These are phyloP conservation scores for Cynopterus brachyotis DNA, from an alignment of 2,113 vertebrate genomes.

Conservation along the genomic window DNA sequence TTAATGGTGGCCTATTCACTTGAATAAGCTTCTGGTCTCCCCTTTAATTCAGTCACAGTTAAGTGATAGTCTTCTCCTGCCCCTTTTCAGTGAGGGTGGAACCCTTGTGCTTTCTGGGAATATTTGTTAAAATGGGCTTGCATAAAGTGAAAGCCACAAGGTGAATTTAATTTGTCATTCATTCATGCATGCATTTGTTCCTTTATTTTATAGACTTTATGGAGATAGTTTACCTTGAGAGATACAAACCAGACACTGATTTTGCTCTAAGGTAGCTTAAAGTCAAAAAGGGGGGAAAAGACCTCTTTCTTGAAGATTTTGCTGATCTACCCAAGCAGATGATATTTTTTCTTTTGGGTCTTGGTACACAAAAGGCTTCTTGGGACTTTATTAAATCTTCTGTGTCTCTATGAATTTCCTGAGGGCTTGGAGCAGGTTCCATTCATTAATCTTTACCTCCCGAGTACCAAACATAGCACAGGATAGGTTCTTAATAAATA, in stretches of 20 bases:
- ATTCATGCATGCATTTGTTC: background rate
- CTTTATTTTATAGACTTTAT: background rate
- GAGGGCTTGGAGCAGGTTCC: background rate
- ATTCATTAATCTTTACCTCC: background rate
- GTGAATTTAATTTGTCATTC: background rate
- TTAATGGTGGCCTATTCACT: slow-evolving; percentile 42
- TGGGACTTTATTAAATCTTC: background rate
- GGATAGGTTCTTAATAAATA: background rate
- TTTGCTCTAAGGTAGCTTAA: background rate
- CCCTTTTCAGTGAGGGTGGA: background rate
- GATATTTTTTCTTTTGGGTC: background rate
- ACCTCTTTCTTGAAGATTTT: background rate
- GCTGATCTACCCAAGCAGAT: background rate
- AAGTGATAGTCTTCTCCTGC: background rate
- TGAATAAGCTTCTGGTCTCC: slow-evolving; percentile 34
- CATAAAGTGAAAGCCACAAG: background rate
- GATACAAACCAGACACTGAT: background rate
- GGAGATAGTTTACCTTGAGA: background rate
- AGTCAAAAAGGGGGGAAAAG: background rate
- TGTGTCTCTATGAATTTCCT: background rate
- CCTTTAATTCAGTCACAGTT: background rate
- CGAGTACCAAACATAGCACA: background rate
- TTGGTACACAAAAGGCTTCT: background rate
- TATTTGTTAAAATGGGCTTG: background rate
- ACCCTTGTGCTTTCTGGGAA: background rate